These are phyloP conservation scores for Apaloderma vittatum DNA, from an alignment of 2,113 vertebrate species.

Conservation along the genomic window DNA sequence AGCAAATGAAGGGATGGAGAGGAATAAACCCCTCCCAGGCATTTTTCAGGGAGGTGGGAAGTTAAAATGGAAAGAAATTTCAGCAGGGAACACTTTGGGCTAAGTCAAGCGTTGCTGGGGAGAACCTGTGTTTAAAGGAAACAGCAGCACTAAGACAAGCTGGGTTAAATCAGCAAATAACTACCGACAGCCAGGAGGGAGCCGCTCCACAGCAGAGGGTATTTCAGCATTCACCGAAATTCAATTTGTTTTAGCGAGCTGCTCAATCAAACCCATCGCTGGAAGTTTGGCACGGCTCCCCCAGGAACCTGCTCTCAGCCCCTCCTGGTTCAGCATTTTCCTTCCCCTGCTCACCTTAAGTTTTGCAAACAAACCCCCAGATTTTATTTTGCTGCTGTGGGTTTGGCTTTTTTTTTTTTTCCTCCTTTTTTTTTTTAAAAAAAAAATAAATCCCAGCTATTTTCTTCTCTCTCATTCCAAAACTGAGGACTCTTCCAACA, in stretches of 20 bases:
- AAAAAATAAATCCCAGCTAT: not conserved
- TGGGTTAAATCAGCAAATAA: not conserved
- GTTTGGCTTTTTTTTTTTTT: no score
- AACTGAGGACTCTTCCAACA: not conserved
- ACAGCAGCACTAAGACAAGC: not conserved
- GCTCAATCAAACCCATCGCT: not conserved
- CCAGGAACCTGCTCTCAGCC: not conserved
- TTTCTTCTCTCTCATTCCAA: not conserved
- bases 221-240: not conserved
- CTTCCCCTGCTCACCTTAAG: not conserved
- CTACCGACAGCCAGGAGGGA: not conserved
- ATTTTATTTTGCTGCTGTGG: not conserved
- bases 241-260: not conserved
- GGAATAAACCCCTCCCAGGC: rapidly evolving
- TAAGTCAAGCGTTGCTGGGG: not conserved
- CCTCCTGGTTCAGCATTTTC: not conserved
- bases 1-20: not conserved
- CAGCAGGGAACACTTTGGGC: not conserved
- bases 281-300: not conserved
- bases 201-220: not conserved
- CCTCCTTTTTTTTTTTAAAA: not conserved
- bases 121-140: not conserved
- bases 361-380: rapidly evolving
- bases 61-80: not conserved
- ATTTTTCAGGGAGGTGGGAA: not conserved